Evolutionary conservation across 2,797 vertebrate species (phyloP).

Genomic region (Scomberomorus guttatus): DNA sequence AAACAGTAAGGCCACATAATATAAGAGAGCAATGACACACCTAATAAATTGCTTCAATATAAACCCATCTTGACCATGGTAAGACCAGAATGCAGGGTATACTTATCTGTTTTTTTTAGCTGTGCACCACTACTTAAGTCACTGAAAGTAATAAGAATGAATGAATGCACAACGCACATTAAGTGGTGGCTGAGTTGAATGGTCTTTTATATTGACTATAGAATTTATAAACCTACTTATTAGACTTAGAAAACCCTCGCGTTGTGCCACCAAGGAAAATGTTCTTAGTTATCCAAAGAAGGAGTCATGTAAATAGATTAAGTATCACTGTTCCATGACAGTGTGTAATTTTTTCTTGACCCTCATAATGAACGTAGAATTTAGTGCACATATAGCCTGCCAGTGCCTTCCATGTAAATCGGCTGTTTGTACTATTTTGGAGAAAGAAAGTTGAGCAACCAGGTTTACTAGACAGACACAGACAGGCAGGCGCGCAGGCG

Average conservation of each 20-base stretch:
- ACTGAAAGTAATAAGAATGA: conserved; percentile 21
- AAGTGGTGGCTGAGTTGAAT: conserved; percentile 8
- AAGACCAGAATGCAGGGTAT: conserved; percentile 10
- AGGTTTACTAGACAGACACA: conserved; percentile 59
- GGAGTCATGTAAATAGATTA: conserved; percentile 35
- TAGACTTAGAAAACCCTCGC: not conserved
- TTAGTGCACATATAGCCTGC: not conserved
- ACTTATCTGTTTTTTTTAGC: conserved; percentile 12
- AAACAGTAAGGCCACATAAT: conserved; percentile 28
- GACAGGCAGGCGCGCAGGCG: conserved; percentile 60
- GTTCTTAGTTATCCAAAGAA: not conserved
- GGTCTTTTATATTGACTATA: conserved; percentile 20
- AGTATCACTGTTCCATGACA: not conserved
- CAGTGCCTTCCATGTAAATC: not conserved
- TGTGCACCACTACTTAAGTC: conserved; percentile 3
- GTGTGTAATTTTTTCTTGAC: not conserved
- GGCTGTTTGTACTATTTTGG: not conserved
- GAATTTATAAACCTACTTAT: conserved; percentile 36
- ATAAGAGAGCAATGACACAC: conserved; percentile 37
- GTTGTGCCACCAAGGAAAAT: conserved; percentile 24
- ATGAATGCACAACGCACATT: conserved; percentile 17
- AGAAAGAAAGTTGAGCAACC: conserved; percentile 58
- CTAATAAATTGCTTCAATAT: conserved; percentile 27
- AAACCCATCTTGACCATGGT: conserved; percentile 12
- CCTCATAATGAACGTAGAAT: not conserved